A percentile compares a stretch with the other conserved stretches of the same genome.
Conservation (phyloP, 2,113 vertebrate species). For the Eretmochelys imbricata region DNA sequence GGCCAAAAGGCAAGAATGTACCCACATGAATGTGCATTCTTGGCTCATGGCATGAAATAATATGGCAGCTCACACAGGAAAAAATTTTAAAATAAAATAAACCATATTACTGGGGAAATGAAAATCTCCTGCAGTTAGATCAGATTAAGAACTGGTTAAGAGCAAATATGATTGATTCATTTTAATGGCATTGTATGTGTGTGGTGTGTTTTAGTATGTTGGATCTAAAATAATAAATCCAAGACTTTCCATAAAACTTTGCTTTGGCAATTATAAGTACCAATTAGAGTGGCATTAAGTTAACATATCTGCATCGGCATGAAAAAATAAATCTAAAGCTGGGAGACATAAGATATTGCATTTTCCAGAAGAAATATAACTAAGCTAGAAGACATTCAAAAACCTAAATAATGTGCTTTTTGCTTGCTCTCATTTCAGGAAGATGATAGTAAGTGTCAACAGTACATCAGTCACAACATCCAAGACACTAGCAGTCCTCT, state of each 20-base stretch:
- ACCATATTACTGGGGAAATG: constrained; percentile 18
- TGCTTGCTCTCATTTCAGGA: not conserved
- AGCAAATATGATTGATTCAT: not conserved
- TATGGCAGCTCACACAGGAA: constrained; percentile 16
- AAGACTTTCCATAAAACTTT: constrained; percentile 14
- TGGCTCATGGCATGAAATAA: not conserved
- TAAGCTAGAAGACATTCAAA: not conserved
- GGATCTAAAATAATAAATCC: not conserved
- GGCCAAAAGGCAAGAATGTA: not conserved
- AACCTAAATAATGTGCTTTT: not conserved
- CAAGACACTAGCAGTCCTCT: not conserved
- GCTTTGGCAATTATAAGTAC: constrained; percentile 15
- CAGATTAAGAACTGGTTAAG: constrained; percentile 40
- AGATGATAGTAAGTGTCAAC: not conserved
- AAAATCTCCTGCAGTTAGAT: constrained; percentile 35
- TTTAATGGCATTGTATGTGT: not conserved
- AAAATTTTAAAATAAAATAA: constrained; percentile 39
- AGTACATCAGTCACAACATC: not conserved
- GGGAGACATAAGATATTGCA: not conserved
- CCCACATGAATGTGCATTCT: constrained; percentile 12
- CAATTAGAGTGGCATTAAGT: not conserved
- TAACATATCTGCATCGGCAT: not conserved
- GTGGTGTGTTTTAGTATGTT: not conserved
- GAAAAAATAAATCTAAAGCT: not conserved
- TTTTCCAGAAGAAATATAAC: not conserved